Percentiles rank a stretch among this genome's conserved stretches.
Evolutionary conservation across 2,888 invertebrate genomes (phyloP).

Genomic region (Acrocera orbiculus): DNA sequence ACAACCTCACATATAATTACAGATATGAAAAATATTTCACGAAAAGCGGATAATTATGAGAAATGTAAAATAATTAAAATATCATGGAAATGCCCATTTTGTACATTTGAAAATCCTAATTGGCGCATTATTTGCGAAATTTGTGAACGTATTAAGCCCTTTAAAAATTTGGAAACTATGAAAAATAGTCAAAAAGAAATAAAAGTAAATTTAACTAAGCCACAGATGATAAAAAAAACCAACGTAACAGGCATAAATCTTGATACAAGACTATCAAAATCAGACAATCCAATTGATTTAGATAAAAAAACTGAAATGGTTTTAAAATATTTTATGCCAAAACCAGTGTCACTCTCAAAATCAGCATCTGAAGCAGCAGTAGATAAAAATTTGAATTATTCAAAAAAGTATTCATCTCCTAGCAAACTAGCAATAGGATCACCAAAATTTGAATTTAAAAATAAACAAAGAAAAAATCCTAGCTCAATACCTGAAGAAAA

Average conservation of each 20-base stretch:
- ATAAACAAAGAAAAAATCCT: too few relatives aligned
- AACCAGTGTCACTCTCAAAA: constrained; percentile 8
- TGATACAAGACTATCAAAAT: background rate
- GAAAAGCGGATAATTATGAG: too few relatives aligned
- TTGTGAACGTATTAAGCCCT: constrained; percentile 37
- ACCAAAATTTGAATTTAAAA: constrained; percentile 1
- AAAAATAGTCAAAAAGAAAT: background rate
- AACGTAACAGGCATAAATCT: background rate
- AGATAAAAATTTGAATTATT: constrained; percentile 1
- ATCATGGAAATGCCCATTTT: constrained; percentile 40
- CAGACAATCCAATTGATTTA: constrained; percentile 12
- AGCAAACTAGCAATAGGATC: constrained; percentile 9
- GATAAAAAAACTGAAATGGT: constrained; percentile 16
- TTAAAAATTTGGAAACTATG: too few relatives aligned
- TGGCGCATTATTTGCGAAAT: constrained; percentile 45
- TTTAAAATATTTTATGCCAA: constrained; percentile 17
- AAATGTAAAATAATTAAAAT: too few relatives aligned
- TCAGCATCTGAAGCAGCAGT: constrained; percentile 13
- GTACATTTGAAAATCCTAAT: constrained; percentile 41
- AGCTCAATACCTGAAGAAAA: background rate
- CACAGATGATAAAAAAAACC: background rate
- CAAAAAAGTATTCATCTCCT: constrained; percentile 8
- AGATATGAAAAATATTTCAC: too few relatives aligned
- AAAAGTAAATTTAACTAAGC: background rate
- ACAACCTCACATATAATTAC: too few relatives aligned